A percentile compares a stretch with the other conserved stretches of the same genome.
These are phyloP conservation scores for Gambelia wislizenii DNA, from an alignment of 2,797 vertebrate species.

Conservation along the genomic window DNA sequence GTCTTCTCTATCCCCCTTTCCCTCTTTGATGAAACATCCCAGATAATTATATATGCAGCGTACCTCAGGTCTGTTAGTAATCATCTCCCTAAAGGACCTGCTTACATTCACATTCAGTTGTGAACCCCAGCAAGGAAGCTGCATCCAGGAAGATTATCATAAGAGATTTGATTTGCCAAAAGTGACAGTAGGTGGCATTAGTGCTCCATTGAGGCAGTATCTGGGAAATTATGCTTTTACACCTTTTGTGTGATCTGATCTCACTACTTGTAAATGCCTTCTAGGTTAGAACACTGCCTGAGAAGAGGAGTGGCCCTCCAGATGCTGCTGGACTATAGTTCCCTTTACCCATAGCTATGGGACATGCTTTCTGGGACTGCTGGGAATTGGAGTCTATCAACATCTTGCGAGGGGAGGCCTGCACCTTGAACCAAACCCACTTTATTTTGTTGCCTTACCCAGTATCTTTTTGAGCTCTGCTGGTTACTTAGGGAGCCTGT, in stretches of 20 bases:
- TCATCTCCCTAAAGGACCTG: not conserved
- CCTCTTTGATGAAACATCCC: not conserved
- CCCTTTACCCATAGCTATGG: not conserved
- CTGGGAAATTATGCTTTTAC: not conserved
- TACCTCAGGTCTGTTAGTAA: not conserved
- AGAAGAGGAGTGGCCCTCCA: not conserved
- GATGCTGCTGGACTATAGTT: not conserved
- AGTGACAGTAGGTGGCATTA: slow-evolving; percentile 56
- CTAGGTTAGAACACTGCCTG: not conserved
- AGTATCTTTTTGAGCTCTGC: not conserved
- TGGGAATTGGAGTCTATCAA: not conserved
- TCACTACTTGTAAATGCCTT: not conserved
- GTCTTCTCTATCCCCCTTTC: not conserved
- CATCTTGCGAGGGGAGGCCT: not conserved
- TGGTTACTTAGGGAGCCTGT: not conserved
- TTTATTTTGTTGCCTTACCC: not conserved
- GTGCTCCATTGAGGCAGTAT: not conserved
- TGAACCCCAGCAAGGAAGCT: not conserved
- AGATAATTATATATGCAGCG: not conserved
- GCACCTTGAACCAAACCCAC: not conserved
- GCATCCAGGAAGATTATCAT: fast-evolving
- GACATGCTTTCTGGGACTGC: not conserved
- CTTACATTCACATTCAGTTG: fast-evolving
- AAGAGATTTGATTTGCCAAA: not conserved
- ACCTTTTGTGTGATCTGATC: not conserved